phyloP scores from a whole-genome alignment of 2,797 vertebrate species.

The Adrianichthys oophorus region DNA sequence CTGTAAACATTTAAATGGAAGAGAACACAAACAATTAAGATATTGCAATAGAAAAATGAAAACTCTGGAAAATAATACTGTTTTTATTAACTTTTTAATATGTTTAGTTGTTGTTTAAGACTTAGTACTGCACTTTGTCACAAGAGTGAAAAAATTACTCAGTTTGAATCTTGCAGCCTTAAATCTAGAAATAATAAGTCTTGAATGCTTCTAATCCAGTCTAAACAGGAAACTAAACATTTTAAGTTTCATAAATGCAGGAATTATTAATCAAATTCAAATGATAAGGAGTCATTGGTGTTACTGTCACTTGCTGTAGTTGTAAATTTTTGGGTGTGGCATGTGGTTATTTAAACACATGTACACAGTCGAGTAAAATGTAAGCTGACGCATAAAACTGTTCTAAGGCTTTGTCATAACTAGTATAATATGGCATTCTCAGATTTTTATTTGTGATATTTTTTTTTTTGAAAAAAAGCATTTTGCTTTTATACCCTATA shows the following conservation, averaged over 20 bases:
- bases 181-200: constrained; percentile 36
- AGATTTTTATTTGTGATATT: constrained; percentile 71
- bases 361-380: constrained; percentile 68
- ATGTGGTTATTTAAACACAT: constrained; percentile 72
- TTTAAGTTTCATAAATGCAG: constrained; percentile 22
- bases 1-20: constrained; percentile 53
- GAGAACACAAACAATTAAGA: constrained; percentile 42
- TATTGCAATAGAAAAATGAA: constrained; percentile 14
- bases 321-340: constrained; percentile 64
- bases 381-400: constrained; percentile 66
- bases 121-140: constrained; percentile 33
- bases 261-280: constrained; percentile 25
- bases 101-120: constrained; percentile 26
- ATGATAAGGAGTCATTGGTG: constrained; percentile 37
- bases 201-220: constrained; percentile 28
- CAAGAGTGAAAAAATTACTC: constrained; percentile 32
- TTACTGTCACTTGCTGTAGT: constrained; percentile 53
- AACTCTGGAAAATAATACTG: constrained; percentile 30
- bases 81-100: constrained; percentile 25
- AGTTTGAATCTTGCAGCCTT: constrained; percentile 50
- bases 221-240: constrained; percentile 22
- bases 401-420: constrained; percentile 66
- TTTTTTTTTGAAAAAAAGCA: constrained; percentile 73
- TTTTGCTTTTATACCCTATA: constrained; percentile 77
- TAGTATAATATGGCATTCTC: constrained; percentile 58